A percentile compares a stretch with the other conserved stretches of the same genome.
phyloP scores from a whole-genome alignment of 2,888 invertebrate species.

The Chymomyza procnemis region DNA sequence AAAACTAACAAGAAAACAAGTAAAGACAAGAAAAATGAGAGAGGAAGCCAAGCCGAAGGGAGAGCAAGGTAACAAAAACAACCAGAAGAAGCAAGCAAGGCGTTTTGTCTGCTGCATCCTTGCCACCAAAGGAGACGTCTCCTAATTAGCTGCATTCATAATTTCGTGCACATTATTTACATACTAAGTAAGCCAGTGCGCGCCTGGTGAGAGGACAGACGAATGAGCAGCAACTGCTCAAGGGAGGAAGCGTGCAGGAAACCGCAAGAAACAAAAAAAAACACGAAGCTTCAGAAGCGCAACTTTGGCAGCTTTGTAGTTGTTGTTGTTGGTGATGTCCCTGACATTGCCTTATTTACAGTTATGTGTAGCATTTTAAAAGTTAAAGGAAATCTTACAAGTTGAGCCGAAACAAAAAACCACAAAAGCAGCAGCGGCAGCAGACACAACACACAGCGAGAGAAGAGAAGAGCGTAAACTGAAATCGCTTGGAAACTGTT shows the following conservation, averaged over 20 bases:
- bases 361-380: constrained; percentile 59
- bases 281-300: neutral
- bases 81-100: too few species aligned
- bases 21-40: constrained; percentile 15
- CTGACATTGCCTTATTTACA: constrained; percentile 41
- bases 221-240: constrained; percentile 9
- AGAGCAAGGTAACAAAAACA: neutral
- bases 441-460: constrained; percentile 23
- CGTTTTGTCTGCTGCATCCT: constrained; percentile 5
- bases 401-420: constrained; percentile 33
- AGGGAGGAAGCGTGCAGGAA: constrained; percentile 31
- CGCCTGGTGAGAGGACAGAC: constrained; percentile 14
- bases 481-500: constrained; percentile 2
- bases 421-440: constrained; percentile 3
- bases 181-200: constrained; percentile 57
- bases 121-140: constrained; percentile 12
- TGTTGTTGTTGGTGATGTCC: constrained; percentile 27
- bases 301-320: constrained; percentile 20
- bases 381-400: constrained; percentile 65
- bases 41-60: neutral
- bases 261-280: constrained; percentile 40
- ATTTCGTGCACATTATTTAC: constrained; percentile 69
- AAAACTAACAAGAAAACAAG: constrained; percentile 23
- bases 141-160: constrained; percentile 74
- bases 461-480: constrained; percentile 10